Conservation (phyloP, 2,797 vertebrate species). For the Coregonus sp. region DNA sequence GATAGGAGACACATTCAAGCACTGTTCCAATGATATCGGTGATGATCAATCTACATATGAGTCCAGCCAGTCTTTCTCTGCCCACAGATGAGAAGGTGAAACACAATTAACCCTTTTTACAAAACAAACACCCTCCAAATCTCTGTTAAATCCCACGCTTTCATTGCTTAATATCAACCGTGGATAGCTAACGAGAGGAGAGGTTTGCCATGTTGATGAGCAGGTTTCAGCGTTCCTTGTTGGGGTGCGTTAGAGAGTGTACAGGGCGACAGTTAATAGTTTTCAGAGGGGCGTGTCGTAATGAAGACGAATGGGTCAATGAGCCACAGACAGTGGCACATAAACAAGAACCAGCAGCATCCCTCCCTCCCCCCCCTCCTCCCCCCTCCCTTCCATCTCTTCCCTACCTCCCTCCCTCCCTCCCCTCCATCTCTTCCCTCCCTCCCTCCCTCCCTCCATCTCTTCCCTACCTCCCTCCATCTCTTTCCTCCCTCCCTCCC, state of each 20-base stretch:
- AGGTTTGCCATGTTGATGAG: background rate
- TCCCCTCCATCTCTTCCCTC: constrained; percentile 32
- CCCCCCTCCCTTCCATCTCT: constrained; percentile 15
- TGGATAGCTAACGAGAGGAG: constrained; percentile 32
- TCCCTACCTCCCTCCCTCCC: constrained; percentile 15
- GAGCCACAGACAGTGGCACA: constrained; percentile 58
- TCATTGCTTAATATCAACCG: constrained; percentile 2
- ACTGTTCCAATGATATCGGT: background rate
- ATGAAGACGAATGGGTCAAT: constrained; percentile 74
- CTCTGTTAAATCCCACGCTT: background rate
- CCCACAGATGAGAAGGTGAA: background rate
- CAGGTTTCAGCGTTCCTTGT: constrained; percentile 36
- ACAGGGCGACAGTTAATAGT: constrained; percentile 62
- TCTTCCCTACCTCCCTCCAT: too few relatives aligned
- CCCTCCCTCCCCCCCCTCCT: constrained; percentile 14
- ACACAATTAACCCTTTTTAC: background rate
- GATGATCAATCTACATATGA: background rate
- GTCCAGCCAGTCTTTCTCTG: background rate
- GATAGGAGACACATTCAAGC: constrained; percentile 14
- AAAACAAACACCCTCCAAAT: constrained; percentile 15
- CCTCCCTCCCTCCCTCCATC: constrained; percentile 20
- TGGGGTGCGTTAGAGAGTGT: constrained; percentile 20
- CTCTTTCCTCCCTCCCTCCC: too few relatives aligned
- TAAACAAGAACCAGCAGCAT: constrained; percentile 51
- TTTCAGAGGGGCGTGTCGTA: constrained; percentile 53